Conservation (phyloP, 2,113 vertebrate species). For the Lepus americanus region DNA sequence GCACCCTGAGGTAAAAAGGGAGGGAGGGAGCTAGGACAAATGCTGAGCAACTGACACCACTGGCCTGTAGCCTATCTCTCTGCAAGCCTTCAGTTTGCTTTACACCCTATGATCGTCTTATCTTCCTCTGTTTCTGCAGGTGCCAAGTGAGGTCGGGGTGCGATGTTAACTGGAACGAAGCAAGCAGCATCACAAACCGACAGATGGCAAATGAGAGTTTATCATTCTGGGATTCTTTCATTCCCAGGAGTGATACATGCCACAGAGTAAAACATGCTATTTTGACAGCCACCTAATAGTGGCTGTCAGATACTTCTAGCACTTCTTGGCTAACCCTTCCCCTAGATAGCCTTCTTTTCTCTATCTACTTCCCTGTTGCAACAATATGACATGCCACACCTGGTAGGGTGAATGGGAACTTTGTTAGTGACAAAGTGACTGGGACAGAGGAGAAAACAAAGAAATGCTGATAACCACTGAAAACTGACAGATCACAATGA, state of each 20-base stretch:
- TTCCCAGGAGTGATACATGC: constrained; percentile 56
- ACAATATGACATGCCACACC: constrained; percentile 51
- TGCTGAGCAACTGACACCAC: constrained; percentile 51
- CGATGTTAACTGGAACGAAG: constrained; percentile 59
- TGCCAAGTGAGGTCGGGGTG: constrained; percentile 57
- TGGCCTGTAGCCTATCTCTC: constrained; percentile 54
- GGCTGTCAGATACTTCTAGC: constrained; percentile 53
- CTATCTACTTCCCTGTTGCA: constrained; percentile 11
- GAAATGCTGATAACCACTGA: not conserved
- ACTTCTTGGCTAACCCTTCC: constrained; percentile 57
- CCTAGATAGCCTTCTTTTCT: constrained; percentile 49
- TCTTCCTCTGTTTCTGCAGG: constrained; percentile 64
- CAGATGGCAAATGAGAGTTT: constrained; percentile 73
- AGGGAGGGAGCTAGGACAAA: constrained; percentile 23
- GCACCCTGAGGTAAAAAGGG: not conserved
- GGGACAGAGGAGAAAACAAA: constrained; percentile 55
- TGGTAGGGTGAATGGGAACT: not conserved
- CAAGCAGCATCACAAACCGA: constrained; percentile 59
- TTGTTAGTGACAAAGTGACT: constrained; percentile 34
- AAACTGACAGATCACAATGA: not conserved
- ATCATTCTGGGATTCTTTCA: constrained; percentile 73
- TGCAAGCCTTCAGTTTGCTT: constrained; percentile 63
- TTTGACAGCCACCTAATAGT: constrained; percentile 70
- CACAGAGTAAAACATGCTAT: constrained; percentile 50
- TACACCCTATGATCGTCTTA: constrained; percentile 55